A percentile compares a stretch with the other conserved stretches of the same genome.
These are phyloP conservation scores for Alauda arvensis DNA, from an alignment of 2,797 vertebrate species.

Conservation along the genomic window DNA sequence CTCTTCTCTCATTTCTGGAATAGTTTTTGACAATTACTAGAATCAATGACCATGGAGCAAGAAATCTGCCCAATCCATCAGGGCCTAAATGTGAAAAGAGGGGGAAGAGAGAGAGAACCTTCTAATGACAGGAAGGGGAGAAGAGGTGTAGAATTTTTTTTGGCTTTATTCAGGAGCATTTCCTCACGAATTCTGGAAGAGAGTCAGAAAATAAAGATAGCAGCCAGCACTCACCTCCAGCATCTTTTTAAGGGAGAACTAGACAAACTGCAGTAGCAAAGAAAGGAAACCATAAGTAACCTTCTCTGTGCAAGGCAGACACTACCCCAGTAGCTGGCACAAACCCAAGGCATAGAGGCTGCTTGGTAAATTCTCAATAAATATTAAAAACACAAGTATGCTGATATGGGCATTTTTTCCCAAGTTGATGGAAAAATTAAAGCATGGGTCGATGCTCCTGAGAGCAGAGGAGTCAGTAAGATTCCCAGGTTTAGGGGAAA, in stretches of 20 bases:
- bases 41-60: conserved; percentile 22
- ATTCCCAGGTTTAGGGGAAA: background rate
- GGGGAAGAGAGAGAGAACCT: conserved; percentile 1
- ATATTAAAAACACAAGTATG: background rate
- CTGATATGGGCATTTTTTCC: background rate
- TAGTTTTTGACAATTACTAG: conserved; percentile 41
- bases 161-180: conserved; percentile 27
- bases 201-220: conserved; percentile 37
- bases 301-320: background rate
- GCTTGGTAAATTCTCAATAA: background rate
- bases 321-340: background rate
- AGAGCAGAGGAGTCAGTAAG: background rate
- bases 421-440: conserved; percentile 3
- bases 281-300: background rate
- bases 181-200: conserved; percentile 43
- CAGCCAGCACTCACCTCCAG: conserved; percentile 38
- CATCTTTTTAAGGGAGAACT: conserved; percentile 24
- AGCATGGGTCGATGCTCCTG: background rate
- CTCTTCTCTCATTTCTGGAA: conserved; percentile 25
- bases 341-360: background rate
- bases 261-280: background rate
- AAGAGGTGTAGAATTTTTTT: conserved; percentile 26
- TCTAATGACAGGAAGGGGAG: conserved; percentile 35
- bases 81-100: conserved; percentile 5
- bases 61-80: conserved; percentile 40